Evolutionary conservation across 2,113 vertebrate genomes (phyloP).

Genomic region (Ptilonorhynchus violaceus): DNA sequence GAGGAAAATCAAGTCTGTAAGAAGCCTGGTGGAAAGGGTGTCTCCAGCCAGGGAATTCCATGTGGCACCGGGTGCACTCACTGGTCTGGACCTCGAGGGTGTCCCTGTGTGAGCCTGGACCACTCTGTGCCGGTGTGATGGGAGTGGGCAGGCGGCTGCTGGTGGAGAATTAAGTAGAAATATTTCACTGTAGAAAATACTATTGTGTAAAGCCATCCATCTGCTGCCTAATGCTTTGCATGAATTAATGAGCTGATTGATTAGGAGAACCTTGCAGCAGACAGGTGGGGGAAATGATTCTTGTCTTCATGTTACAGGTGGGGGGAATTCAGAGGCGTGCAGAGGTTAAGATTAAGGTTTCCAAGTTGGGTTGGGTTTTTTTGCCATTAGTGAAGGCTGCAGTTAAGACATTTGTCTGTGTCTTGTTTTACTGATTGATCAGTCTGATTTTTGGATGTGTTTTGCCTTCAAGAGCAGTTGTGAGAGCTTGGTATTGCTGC

Average conservation of each 20-base stretch:
- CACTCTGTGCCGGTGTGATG: fast-evolving
- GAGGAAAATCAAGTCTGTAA: not conserved
- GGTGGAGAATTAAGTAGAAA: not conserved
- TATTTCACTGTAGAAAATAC: not conserved
- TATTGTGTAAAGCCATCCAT: slow-evolving; percentile 9
- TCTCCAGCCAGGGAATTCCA: not conserved
- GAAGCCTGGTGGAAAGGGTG: not conserved
- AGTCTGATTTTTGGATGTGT: not conserved
- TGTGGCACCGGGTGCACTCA: fast-evolving
- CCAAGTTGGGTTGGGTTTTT: not conserved
- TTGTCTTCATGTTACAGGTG: not conserved
- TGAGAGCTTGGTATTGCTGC: not conserved
- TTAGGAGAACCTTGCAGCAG: slow-evolving; percentile 8
- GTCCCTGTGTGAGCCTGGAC: not conserved
- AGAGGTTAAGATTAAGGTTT: not conserved
- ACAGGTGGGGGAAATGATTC: not conserved
- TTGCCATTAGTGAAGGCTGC: not conserved
- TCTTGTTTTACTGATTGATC: not conserved
- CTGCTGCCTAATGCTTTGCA: slow-evolving; percentile 20
- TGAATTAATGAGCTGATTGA: slow-evolving; percentile 53
- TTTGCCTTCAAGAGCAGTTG: not conserved
- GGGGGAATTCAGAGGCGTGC: not conserved
- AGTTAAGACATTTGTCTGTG: not conserved
- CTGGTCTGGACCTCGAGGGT: fast-evolving
- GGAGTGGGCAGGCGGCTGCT: not conserved